These are phyloP conservation scores for Tokudaia tokunoshimensis DNA, from an alignment of 2,797 vertebrate genomes.

Conservation along the genomic window DNA sequence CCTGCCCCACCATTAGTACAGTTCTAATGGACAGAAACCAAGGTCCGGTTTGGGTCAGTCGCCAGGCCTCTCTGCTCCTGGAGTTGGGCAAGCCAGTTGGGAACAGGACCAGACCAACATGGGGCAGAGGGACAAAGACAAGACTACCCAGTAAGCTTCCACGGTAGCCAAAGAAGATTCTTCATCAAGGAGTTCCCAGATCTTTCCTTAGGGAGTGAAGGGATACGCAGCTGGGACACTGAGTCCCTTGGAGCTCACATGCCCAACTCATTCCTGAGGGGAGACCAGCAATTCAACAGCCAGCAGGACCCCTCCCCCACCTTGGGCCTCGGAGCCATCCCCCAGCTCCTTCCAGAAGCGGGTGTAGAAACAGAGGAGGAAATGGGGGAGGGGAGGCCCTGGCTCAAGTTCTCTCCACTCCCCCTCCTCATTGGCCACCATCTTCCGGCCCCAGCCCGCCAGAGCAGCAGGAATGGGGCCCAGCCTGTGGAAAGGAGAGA, in stretches of 20 bases:
- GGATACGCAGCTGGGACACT: not conserved
- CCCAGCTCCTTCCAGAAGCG: conserved; percentile 78
- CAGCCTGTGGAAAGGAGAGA: conserved; percentile 80
- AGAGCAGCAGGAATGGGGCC: conserved; percentile 82
- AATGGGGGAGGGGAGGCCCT: conserved; percentile 84
- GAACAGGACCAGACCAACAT: conserved; percentile 47
- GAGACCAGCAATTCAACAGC: conserved; percentile 68
- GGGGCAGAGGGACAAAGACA: conserved; percentile 26
- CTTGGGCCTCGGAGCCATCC: conserved; percentile 75
- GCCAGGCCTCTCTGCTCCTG: conserved; percentile 58
- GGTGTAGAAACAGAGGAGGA: conserved; percentile 80
- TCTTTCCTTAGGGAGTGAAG: not conserved
- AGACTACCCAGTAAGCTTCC: not conserved
- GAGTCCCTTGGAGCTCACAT: conserved; percentile 35
- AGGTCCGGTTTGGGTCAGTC: conserved; percentile 60
- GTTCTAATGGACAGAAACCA: conserved; percentile 44
- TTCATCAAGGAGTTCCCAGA: conserved; percentile 31
- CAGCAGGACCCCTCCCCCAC: conserved; percentile 80
- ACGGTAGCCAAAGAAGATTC: not conserved
- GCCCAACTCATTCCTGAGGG: conserved; percentile 53
- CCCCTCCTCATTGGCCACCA: conserved; percentile 83
- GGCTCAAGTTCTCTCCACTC: conserved; percentile 82
- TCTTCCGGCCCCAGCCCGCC: conserved; percentile 81
- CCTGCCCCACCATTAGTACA: conserved; percentile 41
- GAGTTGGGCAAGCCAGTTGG: conserved; percentile 53